These are phyloP conservation scores for Leiothrix lutea DNA, from an alignment of 2,113 vertebrate species.

Conservation along the genomic window DNA sequence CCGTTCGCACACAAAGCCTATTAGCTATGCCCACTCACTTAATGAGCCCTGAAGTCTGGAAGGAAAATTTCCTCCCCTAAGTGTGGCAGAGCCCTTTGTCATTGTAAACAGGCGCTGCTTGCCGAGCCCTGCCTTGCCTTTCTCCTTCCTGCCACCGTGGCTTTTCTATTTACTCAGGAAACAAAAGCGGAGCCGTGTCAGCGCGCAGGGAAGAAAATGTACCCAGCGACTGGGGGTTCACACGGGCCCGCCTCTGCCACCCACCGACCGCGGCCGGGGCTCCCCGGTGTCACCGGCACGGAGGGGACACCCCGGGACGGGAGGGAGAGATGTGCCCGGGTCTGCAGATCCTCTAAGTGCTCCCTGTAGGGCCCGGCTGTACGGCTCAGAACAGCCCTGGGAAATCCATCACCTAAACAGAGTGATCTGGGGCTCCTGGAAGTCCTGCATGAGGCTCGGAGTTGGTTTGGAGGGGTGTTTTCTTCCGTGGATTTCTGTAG, in stretches of 20 bases:
- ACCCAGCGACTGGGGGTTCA: neutral
- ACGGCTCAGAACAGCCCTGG: accelerated
- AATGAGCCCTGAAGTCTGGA: slow-evolving; percentile 84
- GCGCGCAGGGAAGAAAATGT: neutral
- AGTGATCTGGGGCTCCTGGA: neutral
- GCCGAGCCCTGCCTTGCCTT: slow-evolving; percentile 78
- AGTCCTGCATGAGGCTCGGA: accelerated
- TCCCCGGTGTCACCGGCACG: neutral
- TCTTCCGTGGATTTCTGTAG: neutral
- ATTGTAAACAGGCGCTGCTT: slow-evolving; percentile 87
- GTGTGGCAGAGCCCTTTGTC: slow-evolving; percentile 91
- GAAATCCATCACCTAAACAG: accelerated
- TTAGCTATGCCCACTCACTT: slow-evolving; percentile 89
- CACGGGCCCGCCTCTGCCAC: neutral
- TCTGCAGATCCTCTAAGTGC: accelerated
- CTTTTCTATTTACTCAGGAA: slow-evolving; percentile 73
- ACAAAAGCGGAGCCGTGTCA: slow-evolving; percentile 66
- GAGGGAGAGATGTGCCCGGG: neutral
- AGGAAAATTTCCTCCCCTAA: slow-evolving; percentile 88
- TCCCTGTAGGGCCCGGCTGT: accelerated
- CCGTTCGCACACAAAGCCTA: slow-evolving; percentile 84
- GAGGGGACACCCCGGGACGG: neutral
- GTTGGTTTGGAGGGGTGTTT: neutral
- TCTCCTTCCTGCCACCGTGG: slow-evolving; percentile 45
- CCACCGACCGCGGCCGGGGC: neutral